Evolutionary conservation across 2,797 vertebrate genomes (phyloP), one percentile per base, ranked within the genome.

Genomic region (Euphonia xanthogaster): DNA sequence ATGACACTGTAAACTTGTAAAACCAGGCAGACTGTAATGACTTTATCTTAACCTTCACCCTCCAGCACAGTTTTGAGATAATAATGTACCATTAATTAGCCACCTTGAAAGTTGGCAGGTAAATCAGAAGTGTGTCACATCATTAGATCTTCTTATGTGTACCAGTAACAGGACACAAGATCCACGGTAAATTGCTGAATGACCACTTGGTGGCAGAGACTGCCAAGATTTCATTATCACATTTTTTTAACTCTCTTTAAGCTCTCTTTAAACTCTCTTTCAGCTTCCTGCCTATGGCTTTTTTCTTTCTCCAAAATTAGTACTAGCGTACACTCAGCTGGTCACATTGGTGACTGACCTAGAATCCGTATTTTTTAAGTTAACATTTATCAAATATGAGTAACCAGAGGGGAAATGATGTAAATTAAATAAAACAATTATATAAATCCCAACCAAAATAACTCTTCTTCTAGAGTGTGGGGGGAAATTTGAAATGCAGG

Each of bases 171-270:
- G 84, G 21, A 45, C 11, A 79, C n/a, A 48, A 37, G n/a, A 51
- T 27, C 19, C 24, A 28, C 2, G 31, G 75, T 63, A 95, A 4
- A 4, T 27, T 91, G 57, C 53, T 68, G 57, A 92, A n/a, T 51
- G 22, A 62, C 96, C 98, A 97, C 97, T 82, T 93, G 97, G 96
- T 95, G 98, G 97, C 97, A 97, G 97, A 78, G 72, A 68, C 35
- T 45, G 86, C 68, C 85, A 94, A 88, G 54, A 55, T 85, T 96
- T 94, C 63, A 48, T 73, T 44, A 2, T 10, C 75, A 47, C 12
- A 42, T 23, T 16, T 65, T 28, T 40, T 7, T 10, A 89, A 51
- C 39, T 39, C 11, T 37, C 22, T 85, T 62, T 30, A 68, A 68
- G 6, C 21, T 40, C 8, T 45, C 28, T 82, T 55, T 24, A 42